These are phyloP conservation scores for Phasia obesa DNA, from an alignment of 2,888 invertebrate genomes.

Conservation along the genomic window DNA sequence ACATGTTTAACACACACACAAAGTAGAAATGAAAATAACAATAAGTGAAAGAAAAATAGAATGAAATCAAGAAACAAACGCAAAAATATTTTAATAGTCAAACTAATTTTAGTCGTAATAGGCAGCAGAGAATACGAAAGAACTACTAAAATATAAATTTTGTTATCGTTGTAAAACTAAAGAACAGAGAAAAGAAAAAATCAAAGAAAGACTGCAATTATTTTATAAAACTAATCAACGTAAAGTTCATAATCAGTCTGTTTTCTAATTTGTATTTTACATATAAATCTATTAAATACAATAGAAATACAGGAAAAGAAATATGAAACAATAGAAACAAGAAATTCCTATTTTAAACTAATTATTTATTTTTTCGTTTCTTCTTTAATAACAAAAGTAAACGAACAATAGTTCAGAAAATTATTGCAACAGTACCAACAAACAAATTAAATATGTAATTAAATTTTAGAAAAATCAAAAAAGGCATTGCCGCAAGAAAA, in stretches of 20 bases:
- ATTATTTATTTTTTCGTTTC: background rate
- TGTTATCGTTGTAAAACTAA: conserved; percentile 35
- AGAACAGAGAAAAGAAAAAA: no score
- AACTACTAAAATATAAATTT: conserved; percentile 35
- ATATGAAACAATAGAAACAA: conserved; percentile 15
- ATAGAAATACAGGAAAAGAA: background rate
- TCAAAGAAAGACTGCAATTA: conserved; percentile 26
- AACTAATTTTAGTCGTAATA: conserved; percentile 62
- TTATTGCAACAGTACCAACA: background rate
- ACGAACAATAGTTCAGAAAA: background rate
- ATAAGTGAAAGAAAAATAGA: conserved; percentile 24
- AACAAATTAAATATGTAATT: no score
- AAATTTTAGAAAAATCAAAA: background rate
- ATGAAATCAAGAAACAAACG: conserved; percentile 30
- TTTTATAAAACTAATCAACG: conserved; percentile 10
- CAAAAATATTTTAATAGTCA: conserved; percentile 28
- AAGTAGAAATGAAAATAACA: conserved; percentile 56
- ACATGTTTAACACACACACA: conserved; percentile 34
- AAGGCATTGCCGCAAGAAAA: background rate
- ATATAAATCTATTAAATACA: background rate
- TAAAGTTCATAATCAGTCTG: background rate
- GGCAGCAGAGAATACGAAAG: conserved; percentile 14
- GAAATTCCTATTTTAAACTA: background rate
- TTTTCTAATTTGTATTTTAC: background rate
- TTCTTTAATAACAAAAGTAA: background rate